phyloP scores from a whole-genome alignment of 2,888 invertebrate genomes.

The Nesidiocoris tenuis region DNA sequence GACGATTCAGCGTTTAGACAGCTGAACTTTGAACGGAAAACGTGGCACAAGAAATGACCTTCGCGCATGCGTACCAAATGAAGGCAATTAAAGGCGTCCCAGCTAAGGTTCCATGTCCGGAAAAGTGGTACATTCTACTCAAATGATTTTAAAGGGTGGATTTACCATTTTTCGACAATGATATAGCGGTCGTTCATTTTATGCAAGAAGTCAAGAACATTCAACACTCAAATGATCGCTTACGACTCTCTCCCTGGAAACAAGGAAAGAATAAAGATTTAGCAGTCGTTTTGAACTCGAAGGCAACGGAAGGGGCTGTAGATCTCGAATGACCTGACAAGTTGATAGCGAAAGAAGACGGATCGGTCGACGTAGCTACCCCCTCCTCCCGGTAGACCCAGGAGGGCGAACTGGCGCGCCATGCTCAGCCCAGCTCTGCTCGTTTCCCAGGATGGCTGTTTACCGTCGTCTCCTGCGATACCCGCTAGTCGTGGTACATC shows the following conservation, averaged over 20 bases:
- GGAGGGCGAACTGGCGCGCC: not conserved
- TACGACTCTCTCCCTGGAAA: not conserved
- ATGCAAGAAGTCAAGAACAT: no score
- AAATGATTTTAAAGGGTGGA: no score
- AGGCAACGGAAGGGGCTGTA: slow-evolving; percentile 14
- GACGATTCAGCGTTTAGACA: no score
- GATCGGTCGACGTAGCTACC: slow-evolving; percentile 1
- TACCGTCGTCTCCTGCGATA: not conserved
- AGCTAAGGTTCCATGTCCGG: no score
- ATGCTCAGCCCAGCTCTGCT: not conserved
- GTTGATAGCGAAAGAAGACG: slow-evolving; percentile 37
- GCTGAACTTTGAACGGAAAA: no score
- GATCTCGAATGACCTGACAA: slow-evolving; percentile 32
- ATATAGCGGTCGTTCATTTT: no score
- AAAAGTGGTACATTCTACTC: no score
- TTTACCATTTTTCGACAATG: no score
- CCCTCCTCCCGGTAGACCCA: not conserved
- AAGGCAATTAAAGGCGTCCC: no score
- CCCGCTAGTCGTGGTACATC: not conserved
- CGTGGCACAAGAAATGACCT: no score
- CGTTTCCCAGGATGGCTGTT: not conserved
- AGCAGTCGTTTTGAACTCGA: slow-evolving; percentile 3
- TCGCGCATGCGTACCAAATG: no score
- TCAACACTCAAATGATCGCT: not conserved
- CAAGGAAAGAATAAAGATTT: slow-evolving; percentile 19